Evolutionary conservation across 2,888 invertebrate genomes (phyloP).

Genomic region (Galerucella calmariensis): DNA sequence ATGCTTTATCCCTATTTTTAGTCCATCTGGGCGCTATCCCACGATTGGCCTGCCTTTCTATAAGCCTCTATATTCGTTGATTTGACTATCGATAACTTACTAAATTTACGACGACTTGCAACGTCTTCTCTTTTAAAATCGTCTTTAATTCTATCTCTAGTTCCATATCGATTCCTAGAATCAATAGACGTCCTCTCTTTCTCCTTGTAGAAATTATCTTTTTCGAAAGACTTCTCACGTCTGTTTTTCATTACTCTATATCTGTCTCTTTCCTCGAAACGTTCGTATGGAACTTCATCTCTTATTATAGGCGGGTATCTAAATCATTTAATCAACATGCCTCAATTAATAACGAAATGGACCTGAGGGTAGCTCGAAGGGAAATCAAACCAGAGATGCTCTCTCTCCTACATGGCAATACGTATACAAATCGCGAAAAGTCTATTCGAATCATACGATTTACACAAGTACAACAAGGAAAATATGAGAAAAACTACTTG

Average conservation of each 20-base stretch:
- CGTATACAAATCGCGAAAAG: no score
- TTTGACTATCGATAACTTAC: no score
- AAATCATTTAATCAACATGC: neutral
- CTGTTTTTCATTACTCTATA: slow-evolving; percentile 16
- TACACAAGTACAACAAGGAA: no score
- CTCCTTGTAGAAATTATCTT: slow-evolving; percentile 3
- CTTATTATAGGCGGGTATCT: slow-evolving; percentile 1
- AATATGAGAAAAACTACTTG: no score
- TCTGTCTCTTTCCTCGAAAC: slow-evolving; percentile 12
- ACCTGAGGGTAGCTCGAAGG: no score
- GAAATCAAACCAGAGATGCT: no score
- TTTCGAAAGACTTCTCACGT: slow-evolving; percentile 22
- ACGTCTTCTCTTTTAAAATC: slow-evolving; percentile 11
- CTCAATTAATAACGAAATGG: neutral
- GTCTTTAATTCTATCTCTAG: slow-evolving; percentile 17
- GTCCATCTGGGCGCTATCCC: no score
- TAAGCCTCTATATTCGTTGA: no score
- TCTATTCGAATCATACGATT: no score
- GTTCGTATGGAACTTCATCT: neutral
- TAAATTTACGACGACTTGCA: slow-evolving; percentile 2
- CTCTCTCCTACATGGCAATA: no score
- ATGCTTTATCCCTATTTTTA: no score
- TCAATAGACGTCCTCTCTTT: slow-evolving; percentile 3
- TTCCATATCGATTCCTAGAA: slow-evolving; percentile 3
- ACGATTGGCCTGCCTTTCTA: no score